Conservation (phyloP, 2,797 vertebrate genomes). For the Clarias fuscus region DNA sequence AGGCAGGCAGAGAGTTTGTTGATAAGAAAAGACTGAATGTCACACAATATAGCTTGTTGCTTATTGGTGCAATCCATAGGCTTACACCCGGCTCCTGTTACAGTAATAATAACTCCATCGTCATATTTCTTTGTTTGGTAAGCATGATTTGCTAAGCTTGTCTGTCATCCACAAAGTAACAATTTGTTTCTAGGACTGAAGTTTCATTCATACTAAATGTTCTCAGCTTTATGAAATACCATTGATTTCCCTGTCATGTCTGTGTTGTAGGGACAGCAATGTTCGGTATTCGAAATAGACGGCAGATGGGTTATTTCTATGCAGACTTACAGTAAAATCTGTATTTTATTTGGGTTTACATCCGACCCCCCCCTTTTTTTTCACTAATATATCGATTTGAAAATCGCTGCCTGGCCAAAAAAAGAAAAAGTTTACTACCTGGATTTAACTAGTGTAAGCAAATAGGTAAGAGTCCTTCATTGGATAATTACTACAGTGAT, state of each 20-base stretch:
- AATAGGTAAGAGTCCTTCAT: too few species aligned
- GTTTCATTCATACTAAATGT: too few species aligned
- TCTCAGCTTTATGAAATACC: not conserved
- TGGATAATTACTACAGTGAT: too few species aligned
- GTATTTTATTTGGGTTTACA: too few species aligned
- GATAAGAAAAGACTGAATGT: not conserved
- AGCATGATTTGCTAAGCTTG: not conserved
- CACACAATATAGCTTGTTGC: not conserved
- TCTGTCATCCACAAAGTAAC: not conserved
- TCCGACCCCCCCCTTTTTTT: too few species aligned
- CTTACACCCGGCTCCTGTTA: not conserved
- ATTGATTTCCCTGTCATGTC: not conserved
- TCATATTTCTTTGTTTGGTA: not conserved
- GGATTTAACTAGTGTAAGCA: too few species aligned
- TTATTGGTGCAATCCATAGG: not conserved
- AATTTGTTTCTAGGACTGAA: not conserved
- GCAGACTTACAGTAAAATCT: not conserved
- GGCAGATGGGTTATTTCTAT: not conserved
- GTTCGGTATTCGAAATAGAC: not conserved
- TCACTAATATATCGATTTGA: too few species aligned
- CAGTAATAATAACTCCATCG: not conserved
- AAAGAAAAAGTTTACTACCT: too few species aligned
- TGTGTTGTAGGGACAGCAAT: not conserved
- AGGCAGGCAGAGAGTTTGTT: not conserved
- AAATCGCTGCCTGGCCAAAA: too few species aligned